Evolutionary conservation across 2,888 invertebrate species (phyloP).

Genomic region (Drosophila melanocephala): DNA sequence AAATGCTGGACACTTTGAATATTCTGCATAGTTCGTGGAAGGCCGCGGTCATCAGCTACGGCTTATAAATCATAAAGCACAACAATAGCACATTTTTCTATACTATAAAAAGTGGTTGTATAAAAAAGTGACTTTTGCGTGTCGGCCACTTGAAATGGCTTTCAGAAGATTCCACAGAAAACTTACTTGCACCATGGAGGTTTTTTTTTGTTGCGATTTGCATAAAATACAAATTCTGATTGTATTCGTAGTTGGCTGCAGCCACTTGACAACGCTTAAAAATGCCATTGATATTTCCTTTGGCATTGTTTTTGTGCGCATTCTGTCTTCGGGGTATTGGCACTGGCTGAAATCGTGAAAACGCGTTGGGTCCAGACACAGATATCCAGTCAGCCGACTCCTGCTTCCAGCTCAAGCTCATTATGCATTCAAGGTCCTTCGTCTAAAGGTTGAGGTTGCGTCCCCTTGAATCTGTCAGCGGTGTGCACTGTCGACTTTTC

Average conservation of each 20-base stretch:
- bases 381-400: constrained; percentile 8
- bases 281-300: constrained; percentile 75
- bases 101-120: constrained; percentile 16
- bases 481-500: constrained; percentile 62
- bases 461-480: constrained; percentile 74
- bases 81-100: constrained; percentile 63
- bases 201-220: constrained; percentile 47
- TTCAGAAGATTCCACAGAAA: constrained; percentile 61
- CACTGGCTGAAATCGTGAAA: constrained; percentile 41
- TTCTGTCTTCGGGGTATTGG: constrained; percentile 2
- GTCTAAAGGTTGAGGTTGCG: constrained; percentile 61
- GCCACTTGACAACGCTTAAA: constrained; percentile 76
- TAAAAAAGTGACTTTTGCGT: constrained; percentile 17
- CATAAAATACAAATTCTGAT: constrained; percentile 76
- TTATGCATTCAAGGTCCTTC: constrained; percentile 84
- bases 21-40: constrained; percentile 48
- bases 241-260: constrained; percentile 33
- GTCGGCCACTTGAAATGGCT: constrained; percentile 55
- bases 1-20: constrained; percentile 11
- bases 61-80: constrained; percentile 65
- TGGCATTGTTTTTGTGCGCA: constrained; percentile 64
- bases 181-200: constrained; percentile 32
- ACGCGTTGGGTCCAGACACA: constrained; percentile 32
- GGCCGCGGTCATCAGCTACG: constrained; percentile 34
- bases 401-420: constrained; percentile 61